Base-by-base conservation (phyloP, 2,113 vertebrate species). In the Malurus elegans region DNA sequence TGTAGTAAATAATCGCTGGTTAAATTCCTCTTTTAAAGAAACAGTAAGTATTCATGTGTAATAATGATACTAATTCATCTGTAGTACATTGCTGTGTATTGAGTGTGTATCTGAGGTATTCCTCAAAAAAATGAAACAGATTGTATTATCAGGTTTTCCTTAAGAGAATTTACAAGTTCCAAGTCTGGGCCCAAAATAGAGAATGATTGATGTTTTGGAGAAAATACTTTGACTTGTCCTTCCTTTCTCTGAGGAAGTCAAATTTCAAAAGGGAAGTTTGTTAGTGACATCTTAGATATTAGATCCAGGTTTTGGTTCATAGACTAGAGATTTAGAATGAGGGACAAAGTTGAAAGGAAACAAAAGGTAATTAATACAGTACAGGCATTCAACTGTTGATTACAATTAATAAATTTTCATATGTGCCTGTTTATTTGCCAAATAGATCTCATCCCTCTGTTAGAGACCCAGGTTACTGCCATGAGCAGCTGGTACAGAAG, bases 11-110 rank as follows among this genome's bases (percentile, higher is more conserved):
- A 99, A 99, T 93, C 99, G 99, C 70, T 99, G 99, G 99, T 98
- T 99, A 50, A 99, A 99, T 97, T 98, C 98, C 38, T 99, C 99
- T 93, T 99, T 99, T 96, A 99, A 99, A 97, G 99, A 99, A 98
- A 99, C 99, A 0, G 99, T 99, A 84, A 98, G 99, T 97, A 76
- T 17, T 71, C 50, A 2, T 72, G 71, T 56, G 18, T 44, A 26
- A 51, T 84, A 86, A 57, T 60, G 24, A 19, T 31, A 54, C 31
- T 40, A 4, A 20, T 57, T 60, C 28, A 48, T 53, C 51, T 76
- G 26, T n/a, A 42, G 29, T 23, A 9, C 14, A 1, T 72, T n/a
- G 50, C 25, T 80, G 1, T 51, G 62, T 36, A 18, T 18, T 71
- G 17, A 78, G 10, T 53, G 6, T 29, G 31, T 36, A 54, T 25